Conservation (phyloP, 2,797 vertebrate species). For the Xiphorhynchus erythropygius region DNA sequence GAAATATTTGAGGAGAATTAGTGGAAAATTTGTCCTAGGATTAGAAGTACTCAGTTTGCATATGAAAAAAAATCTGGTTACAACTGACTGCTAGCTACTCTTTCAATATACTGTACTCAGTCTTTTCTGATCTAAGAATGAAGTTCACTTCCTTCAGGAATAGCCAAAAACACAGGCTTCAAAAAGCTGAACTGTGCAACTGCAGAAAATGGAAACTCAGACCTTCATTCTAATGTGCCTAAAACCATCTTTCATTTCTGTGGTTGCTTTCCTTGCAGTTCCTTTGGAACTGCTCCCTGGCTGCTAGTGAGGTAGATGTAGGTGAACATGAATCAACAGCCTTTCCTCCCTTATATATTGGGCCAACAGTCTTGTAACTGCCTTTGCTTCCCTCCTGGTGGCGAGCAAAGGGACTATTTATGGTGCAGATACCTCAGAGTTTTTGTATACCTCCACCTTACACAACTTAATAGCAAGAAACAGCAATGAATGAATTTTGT, state of each 20-base stretch:
- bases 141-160: not conserved
- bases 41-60: not conserved
- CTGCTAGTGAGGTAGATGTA: not conserved
- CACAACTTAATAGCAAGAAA: not conserved
- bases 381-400: not conserved
- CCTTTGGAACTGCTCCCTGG: not conserved
- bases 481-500: not conserved
- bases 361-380: not conserved
- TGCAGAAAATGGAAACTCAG: not conserved
- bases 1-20: not conserved
- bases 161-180: not conserved
- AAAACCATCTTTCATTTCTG: not conserved
- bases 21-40: not conserved
- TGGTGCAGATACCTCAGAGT: not conserved
- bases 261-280: not conserved
- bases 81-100: not conserved
- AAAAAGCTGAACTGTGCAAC: not conserved
- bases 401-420: not conserved
- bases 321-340: not conserved
- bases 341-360: not conserved
- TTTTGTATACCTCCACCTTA: not conserved
- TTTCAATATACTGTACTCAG: not conserved
- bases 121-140: not conserved
- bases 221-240: not conserved
- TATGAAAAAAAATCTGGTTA: not conserved